Conservation (phyloP, 1,140 invertebrate species). For the Caerostris extrusa region DNA sequence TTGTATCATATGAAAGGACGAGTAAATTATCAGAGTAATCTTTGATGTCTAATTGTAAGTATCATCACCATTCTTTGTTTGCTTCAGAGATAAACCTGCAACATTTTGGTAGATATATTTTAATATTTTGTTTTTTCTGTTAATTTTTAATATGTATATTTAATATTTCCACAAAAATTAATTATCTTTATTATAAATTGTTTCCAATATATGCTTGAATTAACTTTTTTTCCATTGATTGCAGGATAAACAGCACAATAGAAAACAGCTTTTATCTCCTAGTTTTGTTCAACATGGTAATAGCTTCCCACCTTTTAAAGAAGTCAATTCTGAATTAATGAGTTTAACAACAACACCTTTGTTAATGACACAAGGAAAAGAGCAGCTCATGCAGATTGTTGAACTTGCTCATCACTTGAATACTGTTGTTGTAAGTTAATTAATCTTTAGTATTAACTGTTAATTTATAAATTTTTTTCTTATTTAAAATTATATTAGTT, state of each 20-base stretch:
- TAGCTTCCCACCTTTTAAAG: conserved; percentile 55
- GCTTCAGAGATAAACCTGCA: too few species aligned
- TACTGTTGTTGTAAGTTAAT: conserved; percentile 43
- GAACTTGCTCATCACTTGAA: conserved; percentile 71
- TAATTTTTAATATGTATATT: too few species aligned
- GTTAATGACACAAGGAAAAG: conserved; percentile 69
- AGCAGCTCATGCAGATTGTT: conserved; percentile 67
- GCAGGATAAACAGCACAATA: conserved; percentile 65
- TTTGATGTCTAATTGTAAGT: too few species aligned
- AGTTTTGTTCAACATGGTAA: conserved; percentile 45
- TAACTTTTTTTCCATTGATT: too few species aligned
- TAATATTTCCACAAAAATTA: too few species aligned
- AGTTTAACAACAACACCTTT: conserved; percentile 65
- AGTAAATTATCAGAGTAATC: too few species aligned
- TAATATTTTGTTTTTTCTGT: too few species aligned
- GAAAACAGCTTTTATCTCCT: conserved; percentile 60
- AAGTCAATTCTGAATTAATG: conserved; percentile 51
- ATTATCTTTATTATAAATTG: too few species aligned
- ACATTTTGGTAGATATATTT: too few species aligned
- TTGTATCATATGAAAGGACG: too few species aligned
- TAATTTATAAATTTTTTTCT: neutral
- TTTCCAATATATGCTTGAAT: too few species aligned
- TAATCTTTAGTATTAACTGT: neutral
- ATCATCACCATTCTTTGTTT: too few species aligned
- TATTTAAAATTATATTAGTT: neutral